Percentiles rank a stretch among this genome's conserved stretches.
Evolutionary conservation across 2,113 vertebrate species (phyloP).

Genomic region (Daubentonia madagascariensis): DNA sequence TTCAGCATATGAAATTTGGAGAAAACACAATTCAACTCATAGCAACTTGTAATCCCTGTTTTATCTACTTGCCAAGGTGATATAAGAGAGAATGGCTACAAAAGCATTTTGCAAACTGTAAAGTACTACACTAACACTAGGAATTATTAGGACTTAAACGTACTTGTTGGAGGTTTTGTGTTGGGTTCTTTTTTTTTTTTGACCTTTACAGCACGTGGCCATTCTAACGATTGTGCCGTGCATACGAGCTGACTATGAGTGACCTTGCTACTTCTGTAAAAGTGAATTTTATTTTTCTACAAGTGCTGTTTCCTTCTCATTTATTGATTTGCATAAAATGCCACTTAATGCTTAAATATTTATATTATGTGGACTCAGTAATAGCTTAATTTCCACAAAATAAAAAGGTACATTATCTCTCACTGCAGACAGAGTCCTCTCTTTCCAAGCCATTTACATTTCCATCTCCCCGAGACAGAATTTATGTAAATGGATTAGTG

Average conservation of each 20-base stretch:
- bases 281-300: not conserved
- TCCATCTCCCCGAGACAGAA: not conserved
- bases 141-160: not conserved
- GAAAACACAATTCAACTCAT: not conserved
- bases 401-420: conserved; percentile 37
- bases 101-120: not conserved
- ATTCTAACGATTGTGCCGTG: not conserved
- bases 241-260: not conserved
- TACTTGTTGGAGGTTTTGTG: not conserved
- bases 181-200: not conserved
- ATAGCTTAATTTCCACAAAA: conserved; percentile 52
- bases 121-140: not conserved
- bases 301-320: conserved; percentile 1
- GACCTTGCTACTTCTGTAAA: not conserved
- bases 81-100: not conserved
- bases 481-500: not conserved
- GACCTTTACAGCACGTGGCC: not conserved
- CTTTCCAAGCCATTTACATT: conserved; percentile 48
- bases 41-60: not conserved
- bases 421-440: not conserved
- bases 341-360: conserved; percentile 45
- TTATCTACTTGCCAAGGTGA: not conserved
- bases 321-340: conserved; percentile 52
- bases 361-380: conserved; percentile 15
- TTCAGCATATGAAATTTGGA: not conserved